Evolutionary conservation across 2,113 vertebrate genomes (phyloP), one percentile per base, ranked within the genome.

Genomic region (Otus sunia): DNA sequence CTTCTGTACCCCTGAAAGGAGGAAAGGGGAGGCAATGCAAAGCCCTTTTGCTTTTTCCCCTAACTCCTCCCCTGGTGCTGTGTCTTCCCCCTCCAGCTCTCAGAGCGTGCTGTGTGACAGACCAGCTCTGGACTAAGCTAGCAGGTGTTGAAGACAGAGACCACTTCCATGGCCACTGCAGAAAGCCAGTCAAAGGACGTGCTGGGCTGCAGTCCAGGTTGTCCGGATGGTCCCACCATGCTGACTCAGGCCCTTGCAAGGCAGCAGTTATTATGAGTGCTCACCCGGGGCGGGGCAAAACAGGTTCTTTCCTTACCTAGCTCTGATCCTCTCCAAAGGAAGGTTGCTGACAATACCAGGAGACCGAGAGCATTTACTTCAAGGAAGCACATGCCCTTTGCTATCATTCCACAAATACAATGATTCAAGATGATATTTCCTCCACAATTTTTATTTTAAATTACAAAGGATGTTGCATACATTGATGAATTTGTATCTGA

Each of bases 381-480:
- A 22, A 30, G 12, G 21, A 17, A 60, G 11, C 47, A 27, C 60
- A 15, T 1, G 0, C 30, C 43, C 0, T 32, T 45, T 34, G 0
- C n/a, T 3, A 4, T 13, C 67, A 66, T 78, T 85, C 71, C 95
- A 52, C 96, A 97, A 97, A 96, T 93, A 98, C 96, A 97, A 94
- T 10, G 94, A 97, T 91, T 78, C 21, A 0, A 96, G 96, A 96
- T 94, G 4, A 2, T 55, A 55, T 93, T 97, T 98, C 96, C 98
- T 98, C 98, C 97, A 97, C 97, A 67, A 97, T 97, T 98, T 98
- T 98, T 98, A 98, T 98, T 98, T 98, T 98, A 98, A 98, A 98
- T 98, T 98, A 98, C 98, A 98, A 98, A 98, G 98, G 96, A 98
- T 97, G 98, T 98, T 97, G 98, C 98, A 98, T 98, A 98, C 98